Percentiles rank a stretch among this genome's conserved stretches.
These are phyloP conservation scores for Galleria mellonella DNA, from an alignment of 1,140 invertebrate genomes.

Conservation along the genomic window DNA sequence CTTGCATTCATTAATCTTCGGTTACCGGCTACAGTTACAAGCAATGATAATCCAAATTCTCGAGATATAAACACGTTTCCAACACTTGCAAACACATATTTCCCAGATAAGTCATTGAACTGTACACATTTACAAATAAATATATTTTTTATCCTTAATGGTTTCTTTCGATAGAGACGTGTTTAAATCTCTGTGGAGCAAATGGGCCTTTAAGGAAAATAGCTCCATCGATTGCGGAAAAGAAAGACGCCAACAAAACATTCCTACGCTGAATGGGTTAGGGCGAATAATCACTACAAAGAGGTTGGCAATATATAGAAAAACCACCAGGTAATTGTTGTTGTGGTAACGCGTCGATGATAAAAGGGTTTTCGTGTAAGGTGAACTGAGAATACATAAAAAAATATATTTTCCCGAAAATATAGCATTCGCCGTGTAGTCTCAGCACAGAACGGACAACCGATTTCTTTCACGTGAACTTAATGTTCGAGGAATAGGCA, in stretches of 20 bases:
- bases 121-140: neutral
- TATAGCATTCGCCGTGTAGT: too few species aligned
- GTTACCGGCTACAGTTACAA: neutral
- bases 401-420: too few species aligned
- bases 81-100: neutral
- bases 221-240: constrained; percentile 27
- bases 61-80: constrained; percentile 1
- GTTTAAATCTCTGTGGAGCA: constrained; percentile 23
- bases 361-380: too few species aligned
- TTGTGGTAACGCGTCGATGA: too few species aligned
- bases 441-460: too few species aligned
- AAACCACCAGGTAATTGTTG: too few species aligned
- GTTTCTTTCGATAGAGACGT: constrained; percentile 11
- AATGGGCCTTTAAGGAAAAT: constrained; percentile 40
- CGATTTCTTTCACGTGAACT: too few species aligned
- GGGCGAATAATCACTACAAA: constrained; percentile 1
- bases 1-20: constrained; percentile 1
- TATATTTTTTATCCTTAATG: constrained; percentile 7
- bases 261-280: neutral
- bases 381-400: too few species aligned
- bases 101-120: neutral
- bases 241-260: neutral
- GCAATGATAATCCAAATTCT: neutral
- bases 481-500: too few species aligned
- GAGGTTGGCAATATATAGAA: neutral